Conservation (phyloP, 1,140 invertebrate species). For the Drosophila arizonae region DNA sequence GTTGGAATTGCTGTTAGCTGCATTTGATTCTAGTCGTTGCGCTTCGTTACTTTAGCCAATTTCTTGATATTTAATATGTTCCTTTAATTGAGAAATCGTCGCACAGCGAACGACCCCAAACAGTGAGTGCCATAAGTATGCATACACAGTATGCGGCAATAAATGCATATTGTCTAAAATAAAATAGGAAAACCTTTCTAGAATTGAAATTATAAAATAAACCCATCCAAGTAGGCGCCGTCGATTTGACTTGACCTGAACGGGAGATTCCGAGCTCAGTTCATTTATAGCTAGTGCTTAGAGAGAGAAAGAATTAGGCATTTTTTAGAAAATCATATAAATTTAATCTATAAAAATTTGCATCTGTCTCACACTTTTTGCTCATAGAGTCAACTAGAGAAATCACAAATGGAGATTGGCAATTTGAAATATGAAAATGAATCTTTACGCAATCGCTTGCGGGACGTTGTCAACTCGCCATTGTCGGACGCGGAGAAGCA, state of each 20-base stretch:
- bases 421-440: slow-evolving; percentile 89
- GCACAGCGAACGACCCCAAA: slow-evolving; percentile 1
- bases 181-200: not conserved
- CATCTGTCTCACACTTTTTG: slow-evolving; percentile 16
- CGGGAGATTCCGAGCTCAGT: not conserved
- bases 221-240: no score
- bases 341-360: not conserved
- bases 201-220: not conserved
- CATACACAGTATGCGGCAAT: no score
- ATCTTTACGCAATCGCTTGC: slow-evolving; percentile 87
- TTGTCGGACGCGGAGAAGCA: slow-evolving; percentile 92
- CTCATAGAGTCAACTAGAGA: slow-evolving; percentile 83
- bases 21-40: slow-evolving; percentile 29
- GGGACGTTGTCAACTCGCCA: slow-evolving; percentile 90
- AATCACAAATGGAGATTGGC: slow-evolving; percentile 86
- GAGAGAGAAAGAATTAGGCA: no score
- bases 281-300: not conserved
- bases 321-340: no score
- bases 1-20: slow-evolving; percentile 9
- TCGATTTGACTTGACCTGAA: no score
- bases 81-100: slow-evolving; percentile 59
- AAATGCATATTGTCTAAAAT: not conserved
- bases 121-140: slow-evolving; percentile 22
- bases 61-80: slow-evolving; percentile 73
- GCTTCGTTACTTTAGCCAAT: slow-evolving; percentile 66